Base-by-base conservation (phyloP, 2,888 invertebrate genomes). In the Brachypalpus laphriformis region DNA sequence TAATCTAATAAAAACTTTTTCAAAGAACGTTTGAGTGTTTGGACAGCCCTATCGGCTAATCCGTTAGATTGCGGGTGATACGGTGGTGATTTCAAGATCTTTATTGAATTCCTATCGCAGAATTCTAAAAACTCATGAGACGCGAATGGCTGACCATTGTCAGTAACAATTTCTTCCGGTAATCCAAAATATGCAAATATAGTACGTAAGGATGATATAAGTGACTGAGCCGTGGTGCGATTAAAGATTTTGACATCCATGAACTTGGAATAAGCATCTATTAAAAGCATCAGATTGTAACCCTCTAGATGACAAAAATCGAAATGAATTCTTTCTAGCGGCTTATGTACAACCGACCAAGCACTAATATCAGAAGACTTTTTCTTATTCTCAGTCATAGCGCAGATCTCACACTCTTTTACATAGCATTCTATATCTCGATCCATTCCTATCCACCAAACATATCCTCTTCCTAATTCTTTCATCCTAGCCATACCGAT, bases 401-500 rank as follows among this genome's bases (percentile, higher is more conserved):
- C 31, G 31, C 31, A 31, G 31, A 31, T 6, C 1, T 5, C 8
- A 31, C 31, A 31, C 31, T 31, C 31, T 31, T 31, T 31, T 31
- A 31, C 31, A 31, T 31, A 31, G 31, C 31, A 31, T 31, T 31
- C 31, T 31, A 31, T 6, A 31, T 31, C 8, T 31, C 4, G 31
- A 31, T 66, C 40, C 2, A 66, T 51, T 5, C 9, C 28, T 45
- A 42, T 42, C 42, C 42, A 61, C 61, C 28, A 45, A 9, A 61
- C 61, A 40, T 40, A 42, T 11, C 6, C 20, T 14, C 42, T 40
- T n/a, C 22, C 59, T 25, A 16, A 25, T 3, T 25, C 25, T 25
- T 61, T 61, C 42, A 61, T 59, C 37, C 57, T n/a, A 28, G 42
- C 61, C 45, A 59, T 40, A 11, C 57, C 57, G 22, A 37, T 40